Evolutionary conservation across 2,888 invertebrate species (phyloP), one percentile per base, ranked within the genome.

Genomic region (Choreutis nemorana): DNA sequence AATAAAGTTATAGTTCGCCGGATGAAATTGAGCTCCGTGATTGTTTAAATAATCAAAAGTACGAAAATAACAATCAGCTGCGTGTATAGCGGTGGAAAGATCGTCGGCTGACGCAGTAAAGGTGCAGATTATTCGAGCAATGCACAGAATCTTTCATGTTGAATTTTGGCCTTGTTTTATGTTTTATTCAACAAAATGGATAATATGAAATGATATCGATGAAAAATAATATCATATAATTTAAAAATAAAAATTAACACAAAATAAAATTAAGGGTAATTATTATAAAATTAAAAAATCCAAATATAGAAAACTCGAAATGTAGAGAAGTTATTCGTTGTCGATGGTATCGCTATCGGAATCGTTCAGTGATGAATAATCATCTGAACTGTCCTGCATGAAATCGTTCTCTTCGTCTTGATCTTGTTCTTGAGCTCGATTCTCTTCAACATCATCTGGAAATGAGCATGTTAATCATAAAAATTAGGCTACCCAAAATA

Each of bases 21-120:
- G n/a, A n/a, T n/a, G n/a, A n/a, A n/a, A n/a, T n/a, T n/a, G n/a
- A n/a, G n/a, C n/a, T n/a, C n/a, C n/a, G n/a, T n/a, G n/a, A n/a
- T n/a, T n/a, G n/a, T n/a, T n/a, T n/a, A 29, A 22, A 22, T 10
- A 22, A 10, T 22, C 3, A 10, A 9, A 22, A 22, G 11, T 22
- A 22, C 22, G 22, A 22, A 22, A 22, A 22, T 11, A 22, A 22
- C 22, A 22, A 22, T 22, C 22, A 22, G 22, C 22, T 22, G 22
- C 22, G 3, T 22, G 22, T 9, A 3, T 22, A 22, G 22, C 22
- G 22, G 22, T 22, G 22, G 22, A 22, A 22, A 22, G 22, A 22
- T 6, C 22, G 22, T 22, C 22, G 11, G 22, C 22, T 22, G 7
- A 22, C 22, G 7, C 3, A 22, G 22, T 22, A 22, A 22, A 22